Evolutionary conservation across 2,797 vertebrate genomes (phyloP), one percentile per base, ranked within the genome.

Genomic region (Diplodus sargus): DNA sequence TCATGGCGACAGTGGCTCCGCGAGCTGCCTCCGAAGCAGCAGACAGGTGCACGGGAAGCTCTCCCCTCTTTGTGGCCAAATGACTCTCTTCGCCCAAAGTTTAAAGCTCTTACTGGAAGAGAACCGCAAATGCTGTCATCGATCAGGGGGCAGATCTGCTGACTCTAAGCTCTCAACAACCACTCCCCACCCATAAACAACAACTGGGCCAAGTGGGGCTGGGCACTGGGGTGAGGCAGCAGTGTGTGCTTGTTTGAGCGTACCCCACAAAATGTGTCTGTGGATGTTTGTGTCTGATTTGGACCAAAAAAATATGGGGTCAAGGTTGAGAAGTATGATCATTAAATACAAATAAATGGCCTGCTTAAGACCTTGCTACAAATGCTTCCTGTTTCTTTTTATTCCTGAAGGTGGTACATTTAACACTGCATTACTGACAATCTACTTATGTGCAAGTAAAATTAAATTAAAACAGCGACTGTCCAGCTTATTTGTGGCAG

Each of bases 141-240:
- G 93, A 95, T 95, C 94, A 95, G 91, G 79, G 39, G 85, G 76
- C 87, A 91, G 91, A 95, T 94, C 85, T 95, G 95, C 95, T 95
- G 94, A 96, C 94, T 92, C 83, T 20, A 82, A 75, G 87, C 89
- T 92, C 92, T 93, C 90, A 90, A 82, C 89, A 89, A 90, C 91
- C 91, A 92, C 93, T 94, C 91, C 93, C 91, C 87, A 83, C 78
- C 89, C 91, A 91, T 92, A 91, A 93, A 91, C 90, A 89, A 85
- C 80, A 82, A 11, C 80, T 43, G 79, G 87, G 89, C 86, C 90
- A 90, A 90, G 89, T 82, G 89, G 87, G 83, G 89, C 91, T 83
- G 90, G 80, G 88, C 81, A 56, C 72, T 51, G 70, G 85, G 78
- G 72, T 79, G 84, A 90, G 76, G 77, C 84, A 85, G 89, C 82